Conservation (phyloP, 2,797 vertebrate genomes). For the Helicolenus hilgendorfi region DNA sequence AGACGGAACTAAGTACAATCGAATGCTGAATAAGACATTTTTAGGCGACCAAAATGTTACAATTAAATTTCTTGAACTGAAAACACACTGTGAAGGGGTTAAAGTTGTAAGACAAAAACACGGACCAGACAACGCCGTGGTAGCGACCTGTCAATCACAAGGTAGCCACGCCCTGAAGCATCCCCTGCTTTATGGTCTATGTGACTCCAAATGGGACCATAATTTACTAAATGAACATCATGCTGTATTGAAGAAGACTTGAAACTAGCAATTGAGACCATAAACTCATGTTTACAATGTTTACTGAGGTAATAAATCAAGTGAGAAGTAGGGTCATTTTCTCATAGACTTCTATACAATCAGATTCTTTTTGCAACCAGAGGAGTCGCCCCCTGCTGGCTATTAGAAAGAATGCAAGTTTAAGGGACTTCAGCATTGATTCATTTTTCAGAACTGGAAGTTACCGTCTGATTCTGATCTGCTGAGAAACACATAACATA, state of each 20-base stretch:
- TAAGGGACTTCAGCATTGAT: background rate
- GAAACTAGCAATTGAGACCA: background rate
- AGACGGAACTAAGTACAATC: too few species aligned
- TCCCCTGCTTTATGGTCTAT: background rate
- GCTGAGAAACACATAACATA: background rate
- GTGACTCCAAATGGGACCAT: background rate
- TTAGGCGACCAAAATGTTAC: too few species aligned
- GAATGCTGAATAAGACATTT: too few species aligned
- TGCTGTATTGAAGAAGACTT: background rate
- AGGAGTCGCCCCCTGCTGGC: background rate
- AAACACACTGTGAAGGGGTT: too few species aligned
- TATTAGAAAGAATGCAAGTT: background rate
- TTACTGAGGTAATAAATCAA: background rate
- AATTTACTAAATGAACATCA: background rate
- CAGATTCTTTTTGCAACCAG: background rate
- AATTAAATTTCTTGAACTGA: too few species aligned
- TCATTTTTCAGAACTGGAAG: background rate
- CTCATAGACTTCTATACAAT: background rate
- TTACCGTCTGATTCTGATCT: background rate
- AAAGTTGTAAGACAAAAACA: too few species aligned
- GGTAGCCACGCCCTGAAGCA: background rate
- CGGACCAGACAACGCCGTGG: rapidly evolving
- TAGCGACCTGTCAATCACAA: background rate
- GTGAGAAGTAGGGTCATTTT: background rate
- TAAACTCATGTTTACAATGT: background rate